Evolutionary conservation across 2,888 invertebrate genomes (phyloP).

Genomic region (Sphaerophoria rueppellii): DNA sequence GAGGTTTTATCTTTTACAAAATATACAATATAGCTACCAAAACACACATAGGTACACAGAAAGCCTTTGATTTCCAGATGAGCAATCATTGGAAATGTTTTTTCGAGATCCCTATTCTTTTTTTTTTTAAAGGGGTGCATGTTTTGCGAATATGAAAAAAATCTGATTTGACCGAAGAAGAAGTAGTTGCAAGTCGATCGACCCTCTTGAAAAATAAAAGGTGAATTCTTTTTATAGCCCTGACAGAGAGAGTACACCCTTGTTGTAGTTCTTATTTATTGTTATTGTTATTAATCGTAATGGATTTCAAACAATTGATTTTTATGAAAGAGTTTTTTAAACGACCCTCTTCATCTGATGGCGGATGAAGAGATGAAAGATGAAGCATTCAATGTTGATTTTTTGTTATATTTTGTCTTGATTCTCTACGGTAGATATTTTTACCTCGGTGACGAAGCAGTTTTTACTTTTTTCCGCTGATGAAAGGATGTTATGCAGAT

Average conservation of each 20-base stretch:
- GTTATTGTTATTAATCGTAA: slow-evolving; percentile 73
- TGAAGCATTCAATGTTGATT: slow-evolving; percentile 34
- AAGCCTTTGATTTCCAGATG: slow-evolving; percentile 71
- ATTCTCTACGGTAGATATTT: slow-evolving; percentile 40
- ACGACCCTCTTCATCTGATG: not conserved
- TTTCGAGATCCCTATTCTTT: slow-evolving; percentile 4
- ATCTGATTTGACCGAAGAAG: slow-evolving; percentile 8
- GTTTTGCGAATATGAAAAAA: slow-evolving; percentile 35
- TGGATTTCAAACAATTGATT: slow-evolving; percentile 72
- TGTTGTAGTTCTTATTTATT: slow-evolving; percentile 72
- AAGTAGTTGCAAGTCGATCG: slow-evolving; percentile 14
- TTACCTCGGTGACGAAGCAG: not conserved
- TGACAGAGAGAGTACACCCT: slow-evolving; percentile 46
- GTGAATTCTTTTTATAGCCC: slow-evolving; percentile 11
- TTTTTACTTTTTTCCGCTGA: too few species aligned
- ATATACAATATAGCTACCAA: too few species aligned
- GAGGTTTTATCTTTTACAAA: slow-evolving; percentile 49
- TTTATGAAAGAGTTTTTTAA: slow-evolving; percentile 64
- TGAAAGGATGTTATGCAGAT: too few species aligned
- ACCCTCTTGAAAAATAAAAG: slow-evolving; percentile 17
- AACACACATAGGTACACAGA: not conserved
- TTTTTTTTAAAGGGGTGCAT: slow-evolving; percentile 48
- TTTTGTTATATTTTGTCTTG: slow-evolving; percentile 36
- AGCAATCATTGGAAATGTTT: slow-evolving; percentile 51
- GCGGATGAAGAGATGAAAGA: slow-evolving; percentile 8